These are phyloP conservation scores for Hirtodrosophila alboralis DNA, from an alignment of 2,888 invertebrate genomes.

Conservation along the genomic window DNA sequence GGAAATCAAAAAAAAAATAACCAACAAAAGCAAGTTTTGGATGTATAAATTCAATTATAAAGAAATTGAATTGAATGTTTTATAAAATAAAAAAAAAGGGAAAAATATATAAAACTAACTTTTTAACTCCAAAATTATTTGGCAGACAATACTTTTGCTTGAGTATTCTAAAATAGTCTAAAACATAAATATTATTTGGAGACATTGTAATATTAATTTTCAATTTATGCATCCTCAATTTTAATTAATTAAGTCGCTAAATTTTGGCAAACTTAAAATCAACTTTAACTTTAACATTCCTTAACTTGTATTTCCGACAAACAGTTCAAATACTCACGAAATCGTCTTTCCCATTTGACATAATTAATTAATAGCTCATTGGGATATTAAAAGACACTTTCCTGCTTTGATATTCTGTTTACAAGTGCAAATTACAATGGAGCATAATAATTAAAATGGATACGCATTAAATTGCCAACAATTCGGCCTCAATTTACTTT, in stretches of 20 bases:
- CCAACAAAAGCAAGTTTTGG: background rate
- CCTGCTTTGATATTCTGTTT: conserved; percentile 12
- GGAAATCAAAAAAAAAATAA: conserved; percentile 2
- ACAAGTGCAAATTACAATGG: conserved; percentile 18
- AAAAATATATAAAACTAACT: too few relatives aligned
- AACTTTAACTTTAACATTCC: background rate
- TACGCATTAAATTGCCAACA: conserved; percentile 1
- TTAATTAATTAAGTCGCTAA: too few relatives aligned
- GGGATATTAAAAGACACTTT: conserved; percentile 16
- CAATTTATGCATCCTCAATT: too few relatives aligned
- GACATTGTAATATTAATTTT: too few relatives aligned
- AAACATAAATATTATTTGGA: too few relatives aligned
- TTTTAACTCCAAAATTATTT: too few relatives aligned
- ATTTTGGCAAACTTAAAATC: too few relatives aligned
- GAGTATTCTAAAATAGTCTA: too few relatives aligned
- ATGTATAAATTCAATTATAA: background rate
- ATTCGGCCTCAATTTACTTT: background rate
- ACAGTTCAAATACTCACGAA: background rate
- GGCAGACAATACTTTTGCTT: too few relatives aligned
- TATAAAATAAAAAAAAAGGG: too few relatives aligned
- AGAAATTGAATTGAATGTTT: background rate
- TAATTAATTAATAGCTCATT: conserved; percentile 30
- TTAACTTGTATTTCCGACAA: too few relatives aligned
- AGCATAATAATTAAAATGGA: conserved; percentile 42
- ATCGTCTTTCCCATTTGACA: background rate